Evolutionary conservation across 30 jellyfish, hydroid and myxozoan genomes (phyloP), one percentile per base, ranked within the genome.

Genomic region (Aurelia coerulea): DNA sequence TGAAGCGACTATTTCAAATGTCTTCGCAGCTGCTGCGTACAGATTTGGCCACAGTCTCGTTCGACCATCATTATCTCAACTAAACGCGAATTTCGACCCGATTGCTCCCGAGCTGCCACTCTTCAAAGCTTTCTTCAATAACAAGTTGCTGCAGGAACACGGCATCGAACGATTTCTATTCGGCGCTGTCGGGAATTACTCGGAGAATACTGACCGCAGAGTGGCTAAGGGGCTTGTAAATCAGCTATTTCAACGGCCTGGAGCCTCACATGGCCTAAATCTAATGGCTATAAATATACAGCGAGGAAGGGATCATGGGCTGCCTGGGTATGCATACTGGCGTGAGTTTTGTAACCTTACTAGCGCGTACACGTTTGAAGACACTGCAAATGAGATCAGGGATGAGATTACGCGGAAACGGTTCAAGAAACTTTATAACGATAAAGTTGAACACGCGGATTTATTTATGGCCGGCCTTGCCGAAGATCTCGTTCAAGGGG

Each of bases 281-380:
- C 84, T 89, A 13, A 75, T 76, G 18, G 97, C 97, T 9, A 83
- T 90, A 42, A 90, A 90, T 66, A 35, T 90, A 17, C 97, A 90
- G 66, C 91, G 97, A 16, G 97, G 97, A 5, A 67, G 97, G 62
- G 97, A 90, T 70, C 97, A 90, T 54, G 97, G 97, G 29, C 52
- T 90, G 60, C 95, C 87, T n/a, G 92, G 94, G 14, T 90, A 90
- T 64, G 94, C 96, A 4, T 60, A 63, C 42, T 90, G 95, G 95
- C 78, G 97, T 12, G 77, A 72, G 53, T 68, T 53, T 42, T 90
- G 97, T 56, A 84, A 78, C 49, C 89, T 90, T 1, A 70, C 75
- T 12, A 60, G 72, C 68, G 75, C 92, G 6, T 50, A 76, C 63
- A 46, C 89, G 23, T 90, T 83, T 42, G 87, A 76, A 4, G 95